These are phyloP conservation scores for Hirtodrosophila histrioides DNA, from an alignment of 2,888 invertebrate genomes.

Conservation along the genomic window DNA sequence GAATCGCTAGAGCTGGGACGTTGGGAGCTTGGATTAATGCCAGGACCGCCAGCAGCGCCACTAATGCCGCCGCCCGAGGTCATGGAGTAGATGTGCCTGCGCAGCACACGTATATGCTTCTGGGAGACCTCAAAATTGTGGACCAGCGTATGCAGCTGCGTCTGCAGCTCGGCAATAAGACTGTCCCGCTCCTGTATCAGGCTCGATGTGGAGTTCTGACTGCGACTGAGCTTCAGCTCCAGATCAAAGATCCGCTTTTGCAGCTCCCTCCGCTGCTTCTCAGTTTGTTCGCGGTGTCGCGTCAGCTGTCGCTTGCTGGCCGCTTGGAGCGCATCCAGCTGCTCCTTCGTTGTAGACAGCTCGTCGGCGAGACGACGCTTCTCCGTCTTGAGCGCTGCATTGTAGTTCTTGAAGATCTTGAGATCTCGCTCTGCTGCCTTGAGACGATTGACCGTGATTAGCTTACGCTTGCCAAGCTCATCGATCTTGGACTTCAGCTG, in stretches of 20 bases:
- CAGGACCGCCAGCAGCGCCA: conserved; percentile 1
- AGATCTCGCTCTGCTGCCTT: conserved; percentile 80
- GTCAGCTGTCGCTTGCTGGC: conserved; percentile 77
- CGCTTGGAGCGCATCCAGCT: conserved; percentile 75
- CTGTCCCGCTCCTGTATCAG: conserved; percentile 83
- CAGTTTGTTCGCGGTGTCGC: conserved; percentile 82
- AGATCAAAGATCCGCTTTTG: conserved; percentile 82
- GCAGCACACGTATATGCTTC: conserved; percentile 82
- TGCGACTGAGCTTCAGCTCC: conserved; percentile 82
- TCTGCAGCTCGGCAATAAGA: conserved; percentile 82
- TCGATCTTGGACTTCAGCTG: conserved; percentile 78
- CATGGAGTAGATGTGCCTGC: conserved; percentile 82
- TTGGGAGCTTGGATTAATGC: conserved; percentile 6
- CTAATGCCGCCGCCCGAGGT: conserved; percentile 40
- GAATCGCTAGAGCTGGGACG: conserved; percentile 29
- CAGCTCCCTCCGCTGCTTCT: conserved; percentile 80
- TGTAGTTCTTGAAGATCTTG: conserved; percentile 82
- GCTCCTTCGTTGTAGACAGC: conserved; percentile 66
- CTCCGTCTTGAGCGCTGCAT: conserved; percentile 77
- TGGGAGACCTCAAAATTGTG: conserved; percentile 84
- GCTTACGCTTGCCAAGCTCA: conserved; percentile 75
- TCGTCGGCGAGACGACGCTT: conserved; percentile 78
- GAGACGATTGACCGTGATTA: conserved; percentile 71
- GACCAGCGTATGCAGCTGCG: conserved; percentile 81
- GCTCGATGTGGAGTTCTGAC: conserved; percentile 81